Percentiles rank a stretch among this genome's conserved stretches.
Evolutionary conservation across 2,888 invertebrate genomes (phyloP).

Genomic region (Metalampra italica): DNA sequence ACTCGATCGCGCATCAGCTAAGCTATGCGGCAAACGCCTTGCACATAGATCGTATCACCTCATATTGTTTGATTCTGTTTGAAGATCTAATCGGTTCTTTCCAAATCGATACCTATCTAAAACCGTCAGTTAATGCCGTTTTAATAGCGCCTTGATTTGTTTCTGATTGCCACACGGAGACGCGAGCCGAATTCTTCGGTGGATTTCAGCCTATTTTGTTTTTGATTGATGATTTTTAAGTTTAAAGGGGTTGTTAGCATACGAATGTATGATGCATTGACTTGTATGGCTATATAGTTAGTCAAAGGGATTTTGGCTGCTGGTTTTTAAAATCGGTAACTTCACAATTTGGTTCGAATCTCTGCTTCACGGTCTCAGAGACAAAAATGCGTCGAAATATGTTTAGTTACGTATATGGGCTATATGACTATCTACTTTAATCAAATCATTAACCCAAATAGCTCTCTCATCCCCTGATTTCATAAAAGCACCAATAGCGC

Average conservation of each 20-base stretch:
- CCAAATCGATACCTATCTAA: conserved; percentile 62
- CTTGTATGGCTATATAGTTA: too few relatives aligned
- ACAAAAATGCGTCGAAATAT: too few relatives aligned
- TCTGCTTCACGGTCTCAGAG: too few relatives aligned
- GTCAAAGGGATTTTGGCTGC: too few relatives aligned
- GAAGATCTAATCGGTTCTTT: conserved; percentile 52
- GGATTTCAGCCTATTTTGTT: conserved; percentile 32
- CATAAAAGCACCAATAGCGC: neutral
- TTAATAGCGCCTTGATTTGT: conserved; percentile 67
- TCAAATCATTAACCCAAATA: neutral
- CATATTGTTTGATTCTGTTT: conserved; percentile 46
- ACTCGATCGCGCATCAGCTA: too few relatives aligned
- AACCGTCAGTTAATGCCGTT: conserved; percentile 55
- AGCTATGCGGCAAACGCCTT: neutral
- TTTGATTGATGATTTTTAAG: conserved; percentile 46
- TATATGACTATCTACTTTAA: too few relatives aligned
- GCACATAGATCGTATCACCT: conserved; percentile 34
- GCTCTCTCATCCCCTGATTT: neutral
- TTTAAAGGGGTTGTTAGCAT: neutral
- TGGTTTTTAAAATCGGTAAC: too few relatives aligned
- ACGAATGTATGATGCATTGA: too few relatives aligned
- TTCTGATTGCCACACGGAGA: conserved; percentile 58
- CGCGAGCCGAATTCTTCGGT: conserved; percentile 27
- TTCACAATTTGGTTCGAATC: too few relatives aligned
- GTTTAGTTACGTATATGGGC: too few relatives aligned